phyloP scores from a whole-genome alignment of 2,113 vertebrate genomes.

The Cynopterus brachyotis region DNA sequence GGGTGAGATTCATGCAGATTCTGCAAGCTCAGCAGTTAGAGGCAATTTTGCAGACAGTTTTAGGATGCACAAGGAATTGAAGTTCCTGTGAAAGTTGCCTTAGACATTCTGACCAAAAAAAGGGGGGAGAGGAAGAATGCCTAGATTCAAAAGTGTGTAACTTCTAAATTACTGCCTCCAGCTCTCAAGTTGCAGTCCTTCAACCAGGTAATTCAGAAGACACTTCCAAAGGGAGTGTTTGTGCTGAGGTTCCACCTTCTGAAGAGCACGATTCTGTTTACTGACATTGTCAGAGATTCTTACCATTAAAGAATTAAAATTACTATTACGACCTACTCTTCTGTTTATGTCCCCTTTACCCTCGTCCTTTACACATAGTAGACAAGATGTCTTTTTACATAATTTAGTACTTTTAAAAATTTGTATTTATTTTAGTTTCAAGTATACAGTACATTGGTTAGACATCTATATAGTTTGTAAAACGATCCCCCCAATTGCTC shows the following conservation, averaged over 20 bases:
- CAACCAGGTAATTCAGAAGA: background rate
- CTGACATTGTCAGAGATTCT: background rate
- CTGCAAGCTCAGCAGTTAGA: background rate
- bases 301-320: constrained; percentile 29
- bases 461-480: too few relatives aligned
- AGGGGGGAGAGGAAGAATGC: background rate
- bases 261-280: background rate
- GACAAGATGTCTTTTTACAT: background rate
- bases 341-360: background rate
- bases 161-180: background rate
- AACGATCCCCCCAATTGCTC: too few relatives aligned
- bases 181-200: background rate
- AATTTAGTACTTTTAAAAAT: background rate
- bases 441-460: too few relatives aligned
- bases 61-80: background rate
- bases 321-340: background rate
- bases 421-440: too few relatives aligned
- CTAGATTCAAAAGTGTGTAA: background rate
- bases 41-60: background rate
- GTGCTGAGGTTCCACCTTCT: background rate
- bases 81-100: background rate
- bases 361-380: background rate
- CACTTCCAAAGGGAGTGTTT: background rate
- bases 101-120: background rate
- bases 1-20: background rate